Evolutionary conservation across 2,888 invertebrate species (phyloP), one percentile per base, ranked within the genome.

Genomic region (Agapetus fuscipes): DNA sequence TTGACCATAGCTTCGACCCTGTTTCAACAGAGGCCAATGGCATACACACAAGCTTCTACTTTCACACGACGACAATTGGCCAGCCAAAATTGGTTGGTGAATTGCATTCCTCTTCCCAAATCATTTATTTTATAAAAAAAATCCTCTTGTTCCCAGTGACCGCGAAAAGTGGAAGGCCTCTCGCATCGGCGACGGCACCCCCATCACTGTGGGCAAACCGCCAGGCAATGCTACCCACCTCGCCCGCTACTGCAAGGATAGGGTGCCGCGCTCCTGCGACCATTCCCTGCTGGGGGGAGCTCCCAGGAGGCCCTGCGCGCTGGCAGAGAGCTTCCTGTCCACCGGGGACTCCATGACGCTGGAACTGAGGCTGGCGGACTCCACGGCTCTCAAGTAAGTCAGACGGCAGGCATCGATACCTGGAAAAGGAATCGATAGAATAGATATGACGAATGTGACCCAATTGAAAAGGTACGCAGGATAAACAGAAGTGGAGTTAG

Each of bases 241-340:
- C 34, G 88, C 87, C 0, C 72, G 84, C 35, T 88, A 84, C 59
- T 89, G 89, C 58, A 77, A 81, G 37, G 87, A 87, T 54, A 76
- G 83, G 31, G 79, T 87, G 10, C 87, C 88, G 0, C 73, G 80
- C 48, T 86, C 83, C 28, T 89, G 89, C 56, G 89, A 89, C 57
- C 85, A 87, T 51, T 82, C 82, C 1, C 72, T 88, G 48, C 63
- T 88, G 37, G 31, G 39, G 3, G 43, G 43, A n/a, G 29, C 37
- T 4, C 67, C 61, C 50, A 77, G 80, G 13, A 72, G 88, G 41
- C 87, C 87, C 0, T 89, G 89, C 54, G 76, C 80, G 0, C 70
- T 83, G 17, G 78, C 82, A 5, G 89, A 89, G 57, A 87, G 88
- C 60, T 89, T 83, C 57, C 71, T 89, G 10, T 87, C 88, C 3